Conservation (phyloP, 2,113 vertebrate species). For the Camelus bactrianus region DNA sequence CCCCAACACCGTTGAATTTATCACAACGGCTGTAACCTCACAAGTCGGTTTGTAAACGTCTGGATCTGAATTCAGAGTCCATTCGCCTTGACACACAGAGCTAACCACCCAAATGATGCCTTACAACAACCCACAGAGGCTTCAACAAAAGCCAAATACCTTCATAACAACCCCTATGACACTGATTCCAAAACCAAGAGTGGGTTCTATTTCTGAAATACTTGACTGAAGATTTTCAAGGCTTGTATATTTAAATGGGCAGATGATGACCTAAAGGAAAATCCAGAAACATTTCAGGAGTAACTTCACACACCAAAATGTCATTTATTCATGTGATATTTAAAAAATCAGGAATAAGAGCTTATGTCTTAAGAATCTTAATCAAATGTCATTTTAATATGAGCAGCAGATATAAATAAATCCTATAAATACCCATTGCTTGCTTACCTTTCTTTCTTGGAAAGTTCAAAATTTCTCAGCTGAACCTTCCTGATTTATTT, state of each 20-base stretch:
- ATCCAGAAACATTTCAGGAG: conserved; percentile 4
- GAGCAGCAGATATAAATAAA: not conserved
- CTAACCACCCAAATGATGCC: not conserved
- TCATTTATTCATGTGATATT: not conserved
- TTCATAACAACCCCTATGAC: not conserved
- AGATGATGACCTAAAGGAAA: not conserved
- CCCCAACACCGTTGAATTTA: not conserved
- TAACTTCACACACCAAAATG: not conserved
- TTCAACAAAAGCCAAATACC: not conserved
- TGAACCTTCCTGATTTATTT: not conserved
- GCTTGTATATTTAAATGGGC: not conserved
- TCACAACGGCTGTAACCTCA: not conserved
- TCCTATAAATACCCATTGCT: not conserved
- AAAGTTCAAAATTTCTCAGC: not conserved
- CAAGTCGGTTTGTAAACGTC: not conserved
- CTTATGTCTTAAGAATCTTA: not conserved
- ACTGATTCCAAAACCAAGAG: not conserved
- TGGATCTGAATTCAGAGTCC: not conserved
- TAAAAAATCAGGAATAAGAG: not conserved
- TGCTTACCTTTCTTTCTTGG: not conserved
- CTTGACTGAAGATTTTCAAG: not conserved
- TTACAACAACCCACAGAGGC: not conserved
- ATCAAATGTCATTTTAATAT: conserved; percentile 34
- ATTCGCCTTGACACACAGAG: not conserved
- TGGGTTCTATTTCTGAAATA: not conserved